These are phyloP conservation scores for Habrosyne pyritoides DNA, from an alignment of 2,888 invertebrate species.

Conservation along the genomic window DNA sequence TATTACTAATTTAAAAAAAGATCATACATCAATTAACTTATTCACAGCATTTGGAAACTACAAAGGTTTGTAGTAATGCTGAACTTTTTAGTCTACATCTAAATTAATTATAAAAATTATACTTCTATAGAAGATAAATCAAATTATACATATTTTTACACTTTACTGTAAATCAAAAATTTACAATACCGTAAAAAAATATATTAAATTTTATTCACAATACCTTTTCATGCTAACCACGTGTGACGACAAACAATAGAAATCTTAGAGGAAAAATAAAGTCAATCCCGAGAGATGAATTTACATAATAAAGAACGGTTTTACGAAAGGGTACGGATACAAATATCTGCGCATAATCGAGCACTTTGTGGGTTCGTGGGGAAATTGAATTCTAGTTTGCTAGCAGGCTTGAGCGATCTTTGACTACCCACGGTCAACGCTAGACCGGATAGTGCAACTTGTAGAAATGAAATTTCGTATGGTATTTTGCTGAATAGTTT, in stretches of 20 bases:
- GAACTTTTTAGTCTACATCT: no score
- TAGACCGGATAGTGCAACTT: neutral
- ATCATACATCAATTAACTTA: no score
- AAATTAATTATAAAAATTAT: no score
- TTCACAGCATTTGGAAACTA: no score
- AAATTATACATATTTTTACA: no score
- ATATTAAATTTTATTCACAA: neutral
- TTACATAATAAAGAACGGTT: conserved; percentile 63
- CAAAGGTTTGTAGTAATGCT: no score
- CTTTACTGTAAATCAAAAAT: no score
- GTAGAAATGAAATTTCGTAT: neutral
- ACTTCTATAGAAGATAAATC: no score
- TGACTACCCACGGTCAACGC: neutral
- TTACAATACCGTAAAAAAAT: neutral
- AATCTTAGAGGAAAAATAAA: conserved; percentile 46
- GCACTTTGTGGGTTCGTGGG: conserved; percentile 45
- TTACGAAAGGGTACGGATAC: conserved; percentile 53
- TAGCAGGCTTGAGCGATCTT: conserved; percentile 15
- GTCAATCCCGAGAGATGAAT: conserved; percentile 58
- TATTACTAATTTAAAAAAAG: no score
- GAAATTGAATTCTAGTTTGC: conserved; percentile 58
- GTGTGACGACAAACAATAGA: conserved; percentile 14
- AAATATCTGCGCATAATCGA: conserved; percentile 66
- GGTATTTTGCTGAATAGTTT: no score
- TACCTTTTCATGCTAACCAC: neutral